These are phyloP conservation scores for Labeo calbasu DNA, from an alignment of 2,797 vertebrate species.

Conservation along the genomic window DNA sequence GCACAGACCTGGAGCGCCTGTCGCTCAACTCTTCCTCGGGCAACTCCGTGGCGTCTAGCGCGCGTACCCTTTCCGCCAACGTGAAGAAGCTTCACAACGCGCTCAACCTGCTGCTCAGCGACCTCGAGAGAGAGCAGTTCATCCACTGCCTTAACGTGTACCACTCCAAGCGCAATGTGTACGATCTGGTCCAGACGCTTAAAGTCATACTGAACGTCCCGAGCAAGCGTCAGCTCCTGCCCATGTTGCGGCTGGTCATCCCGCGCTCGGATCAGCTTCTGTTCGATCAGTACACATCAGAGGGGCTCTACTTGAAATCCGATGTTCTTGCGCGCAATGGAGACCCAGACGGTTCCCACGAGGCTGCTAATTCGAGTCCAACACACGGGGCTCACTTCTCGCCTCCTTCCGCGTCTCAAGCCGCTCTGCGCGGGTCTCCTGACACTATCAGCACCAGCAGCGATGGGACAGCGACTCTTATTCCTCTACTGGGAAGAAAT, in stretches of 20 bases:
- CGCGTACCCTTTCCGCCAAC: conserved; percentile 90
- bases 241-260: conserved; percentile 93
- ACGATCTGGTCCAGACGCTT: conserved; percentile 94
- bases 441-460: conserved; percentile 81
- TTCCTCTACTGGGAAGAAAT: conserved; percentile 78
- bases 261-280: conserved; percentile 96
- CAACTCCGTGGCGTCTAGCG: conserved; percentile 79
- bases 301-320: conserved; percentile 89
- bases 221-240: conserved; percentile 91
- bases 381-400: conserved; percentile 65
- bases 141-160: conserved; percentile 96
- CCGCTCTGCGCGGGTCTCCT: conserved; percentile 74
- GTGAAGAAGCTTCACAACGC: conserved; percentile 94
- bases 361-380: conserved; percentile 64
- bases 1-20: conserved; percentile 86
- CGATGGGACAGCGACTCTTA: conserved; percentile 78
- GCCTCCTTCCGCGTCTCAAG: conserved; percentile 68
- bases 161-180: conserved; percentile 95
- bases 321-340: conserved; percentile 72
- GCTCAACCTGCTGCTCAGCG: conserved; percentile 90
- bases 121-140: conserved; percentile 92
- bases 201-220: conserved; percentile 91
- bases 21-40: conserved; percentile 81
- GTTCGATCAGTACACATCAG: conserved; percentile 95
- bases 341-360: conserved; percentile 63